Base-by-base conservation (phyloP, 2,113 vertebrate genomes). In the Boulengeromyrus knoepffleri region DNA sequence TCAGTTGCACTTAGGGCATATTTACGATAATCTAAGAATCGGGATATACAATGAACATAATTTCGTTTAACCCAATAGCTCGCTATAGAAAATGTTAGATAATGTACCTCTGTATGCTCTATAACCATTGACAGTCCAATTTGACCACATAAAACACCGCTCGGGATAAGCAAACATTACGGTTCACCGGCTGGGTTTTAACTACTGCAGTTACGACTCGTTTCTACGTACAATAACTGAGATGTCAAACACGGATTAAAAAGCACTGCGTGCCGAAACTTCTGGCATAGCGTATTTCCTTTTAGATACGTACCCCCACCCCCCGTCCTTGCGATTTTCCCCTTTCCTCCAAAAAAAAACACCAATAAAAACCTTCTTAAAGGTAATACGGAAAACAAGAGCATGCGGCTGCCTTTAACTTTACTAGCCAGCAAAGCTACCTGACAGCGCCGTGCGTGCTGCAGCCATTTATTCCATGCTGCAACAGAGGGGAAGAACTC, bases 401-500 rank as follows among this genome's bases (percentile, higher is more conserved):
- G 50, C 50, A 85, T 46, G 77, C 15, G 49, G 49, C 9, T 31
- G 27, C 49, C 27, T 52, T 91, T 90, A 9, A 53, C 50, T 19
- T 52, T 21, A 56, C 24, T 27, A 53, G 85, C 85, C 85, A 47
- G 50, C 85, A 27, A 21, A 92, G 92, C 93, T 95, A 96, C 96
- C 95, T 87, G 94, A 91, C 91, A 94, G 93, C 91, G 19, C 90
- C 53, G 49, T 90, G 90, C 15, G 85, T 15, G 91, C 92, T 92
- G 94, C 92, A 94, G 93, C 92, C 94, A 91, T 95, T 92, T 94
- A 95, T 83, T 94, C 94, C 94, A 92, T 66, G 83, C 88, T 88
- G 90, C 93, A 92, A 12, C 85, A 7, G 74, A 90, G 92, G 91
- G 94, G 92, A 93, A 93, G 90, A 92, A 91, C 92, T 95, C 94